Base-by-base conservation (phyloP, 2,797 vertebrate genomes). In the Fistularia tabacaria region DNA sequence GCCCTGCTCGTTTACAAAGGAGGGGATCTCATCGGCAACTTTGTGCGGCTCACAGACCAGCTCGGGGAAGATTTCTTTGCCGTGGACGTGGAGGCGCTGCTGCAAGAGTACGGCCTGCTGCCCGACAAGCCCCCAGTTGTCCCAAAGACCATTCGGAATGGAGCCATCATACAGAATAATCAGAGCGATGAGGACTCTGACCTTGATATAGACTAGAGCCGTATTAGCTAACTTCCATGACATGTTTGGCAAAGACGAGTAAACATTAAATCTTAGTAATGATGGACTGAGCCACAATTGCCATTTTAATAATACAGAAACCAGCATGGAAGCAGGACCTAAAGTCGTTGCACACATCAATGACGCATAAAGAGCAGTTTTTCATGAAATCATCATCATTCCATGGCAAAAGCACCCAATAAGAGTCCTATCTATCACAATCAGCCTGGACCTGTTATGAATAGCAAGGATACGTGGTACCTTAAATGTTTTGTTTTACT, bases 21-120 rank as follows among this genome's bases (percentile, higher is more conserved):
- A 0, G 96, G 97, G 0, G 95, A 99, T 65, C 87, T 99, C 76
- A 93, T 99, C 0, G 97, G 96, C n/a, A 99, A 99, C 64, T 97
- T 99, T 10, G 94, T 99, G 68, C 91, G 97, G 6, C 89, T 99
- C 83, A 98, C 95, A 0, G 96, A 99, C 86, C 96, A 99, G 82
- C 93, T 99, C 0, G 97, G 97, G 1, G 93, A 97, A 51, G 97
- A 99, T 85, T 99, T 99, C 86, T 99, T 98, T 44, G 97, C 97
- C 0, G 94, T 95, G 10, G 97, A 99, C 54, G 76, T 99, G 74
- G 96, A 99, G 83, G 93, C 93, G 2, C 93, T 98, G 69, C 90
- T 99, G 66, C 94, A 94, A 77, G 97, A 99, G 45, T 99, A 93
- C 43, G 94, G 97, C 52, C 87, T 99, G 74, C 92, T 99, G 59